Conservation (phyloP, 2,888 invertebrate species). For the Idaea straminata region DNA sequence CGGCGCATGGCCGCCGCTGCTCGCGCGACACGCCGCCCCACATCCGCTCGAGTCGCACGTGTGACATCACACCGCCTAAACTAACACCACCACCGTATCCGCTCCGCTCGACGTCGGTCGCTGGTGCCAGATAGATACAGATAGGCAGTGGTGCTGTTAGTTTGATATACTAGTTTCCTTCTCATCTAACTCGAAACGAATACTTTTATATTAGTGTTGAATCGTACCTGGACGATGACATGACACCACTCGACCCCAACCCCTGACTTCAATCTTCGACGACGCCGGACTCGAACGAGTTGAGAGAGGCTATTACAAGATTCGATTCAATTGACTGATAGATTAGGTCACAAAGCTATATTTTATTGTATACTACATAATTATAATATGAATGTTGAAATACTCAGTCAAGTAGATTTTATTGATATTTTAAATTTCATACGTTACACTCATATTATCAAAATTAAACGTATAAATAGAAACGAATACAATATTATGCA, state of each 20-base stretch:
- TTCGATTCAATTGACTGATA: slow-evolving; percentile 78
- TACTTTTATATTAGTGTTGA: slow-evolving; percentile 28
- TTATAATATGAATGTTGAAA: slow-evolving; percentile 62
- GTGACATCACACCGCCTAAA: slow-evolving; percentile 27
- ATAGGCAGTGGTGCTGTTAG: slow-evolving; percentile 38
- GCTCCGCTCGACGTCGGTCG: neutral
- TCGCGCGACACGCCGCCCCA: slow-evolving; percentile 51
- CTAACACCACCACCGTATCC: slow-evolving; percentile 13
- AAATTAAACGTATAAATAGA: slow-evolving; percentile 2
- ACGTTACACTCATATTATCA: slow-evolving; percentile 5
- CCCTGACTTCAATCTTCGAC: slow-evolving; percentile 45
- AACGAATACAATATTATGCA: slow-evolving; percentile 28
- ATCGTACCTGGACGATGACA: slow-evolving; percentile 28
- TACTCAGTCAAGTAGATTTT: slow-evolving; percentile 46
- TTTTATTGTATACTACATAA: slow-evolving; percentile 37
- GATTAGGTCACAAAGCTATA: slow-evolving; percentile 74
- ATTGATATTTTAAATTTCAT: slow-evolving; percentile 11
- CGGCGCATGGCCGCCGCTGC: slow-evolving; percentile 53
- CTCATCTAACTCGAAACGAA: slow-evolving; percentile 44
- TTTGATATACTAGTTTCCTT: slow-evolving; percentile 28
- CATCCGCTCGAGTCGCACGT: slow-evolving; percentile 52
- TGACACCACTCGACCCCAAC: slow-evolving; percentile 34
- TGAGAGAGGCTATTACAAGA: slow-evolving; percentile 77
- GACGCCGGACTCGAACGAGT: slow-evolving; percentile 50
- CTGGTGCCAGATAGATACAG: slow-evolving; percentile 4